phyloP scores from a whole-genome alignment of 2,888 invertebrate genomes.

The Dione vanillae region DNA sequence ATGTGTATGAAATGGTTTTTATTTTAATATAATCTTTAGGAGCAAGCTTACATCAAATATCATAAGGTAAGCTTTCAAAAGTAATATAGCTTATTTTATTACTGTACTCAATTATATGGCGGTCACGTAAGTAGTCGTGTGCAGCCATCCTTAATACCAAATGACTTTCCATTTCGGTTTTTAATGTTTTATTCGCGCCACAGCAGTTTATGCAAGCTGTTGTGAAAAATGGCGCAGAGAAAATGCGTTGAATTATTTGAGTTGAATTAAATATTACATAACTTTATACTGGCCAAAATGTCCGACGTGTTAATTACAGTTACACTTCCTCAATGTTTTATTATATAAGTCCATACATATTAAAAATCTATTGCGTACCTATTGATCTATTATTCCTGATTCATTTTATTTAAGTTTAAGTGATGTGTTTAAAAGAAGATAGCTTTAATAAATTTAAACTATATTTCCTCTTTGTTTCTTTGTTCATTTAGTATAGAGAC shows the following conservation, averaged over 20 bases:
- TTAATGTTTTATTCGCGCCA: constrained; percentile 58
- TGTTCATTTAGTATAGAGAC: too few species aligned
- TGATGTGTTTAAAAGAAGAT: too few species aligned
- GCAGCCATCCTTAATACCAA: constrained; percentile 49
- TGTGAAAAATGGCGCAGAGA: constrained; percentile 47
- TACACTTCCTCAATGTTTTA: neutral
- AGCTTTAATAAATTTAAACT: too few species aligned
- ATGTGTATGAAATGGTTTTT: too few species aligned
- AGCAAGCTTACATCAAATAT: neutral
- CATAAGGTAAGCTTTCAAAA: neutral
- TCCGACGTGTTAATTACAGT: neutral
- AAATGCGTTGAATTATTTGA: constrained; percentile 34
- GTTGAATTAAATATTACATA: constrained; percentile 3
- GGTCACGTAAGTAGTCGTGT: constrained; percentile 6
- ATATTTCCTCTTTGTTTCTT: too few species aligned
- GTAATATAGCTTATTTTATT: too few species aligned
- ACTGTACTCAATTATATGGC: neutral
- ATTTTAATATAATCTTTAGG: too few species aligned
- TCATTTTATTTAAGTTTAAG: too few species aligned
- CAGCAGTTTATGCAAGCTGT: constrained; percentile 56
- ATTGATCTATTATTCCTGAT: neutral
- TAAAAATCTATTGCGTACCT: neutral
- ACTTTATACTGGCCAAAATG: constrained; percentile 1
- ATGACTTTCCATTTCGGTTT: constrained; percentile 72
- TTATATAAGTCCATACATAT: neutral